Conservation (phyloP, 2,888 invertebrate genomes). For the Morpho deidamia region DNA sequence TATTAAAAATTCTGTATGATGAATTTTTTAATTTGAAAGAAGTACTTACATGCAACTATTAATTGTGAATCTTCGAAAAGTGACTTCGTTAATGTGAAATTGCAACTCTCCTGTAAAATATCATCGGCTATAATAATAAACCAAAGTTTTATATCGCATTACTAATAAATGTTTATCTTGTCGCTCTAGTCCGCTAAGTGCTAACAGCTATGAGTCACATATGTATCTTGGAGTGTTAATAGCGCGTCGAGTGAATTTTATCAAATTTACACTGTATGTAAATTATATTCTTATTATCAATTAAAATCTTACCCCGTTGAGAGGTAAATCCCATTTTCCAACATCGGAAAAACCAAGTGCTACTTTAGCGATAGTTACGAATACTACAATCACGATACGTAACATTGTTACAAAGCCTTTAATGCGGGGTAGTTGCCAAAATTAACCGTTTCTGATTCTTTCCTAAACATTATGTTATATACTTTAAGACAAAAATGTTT, state of each 20-base stretch:
- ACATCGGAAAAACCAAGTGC: conserved; percentile 77
- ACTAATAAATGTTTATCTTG: too few relatives aligned
- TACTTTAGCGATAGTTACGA: conserved; percentile 45
- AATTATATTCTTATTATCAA: background rate
- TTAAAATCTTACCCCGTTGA: conserved; percentile 67
- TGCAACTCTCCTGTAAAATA: conserved; percentile 51
- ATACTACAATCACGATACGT: conserved; percentile 44
- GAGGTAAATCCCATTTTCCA: conserved; percentile 82
- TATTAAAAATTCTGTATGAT: too few relatives aligned
- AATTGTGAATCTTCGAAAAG: conserved; percentile 85
- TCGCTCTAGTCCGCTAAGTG: too few relatives aligned
- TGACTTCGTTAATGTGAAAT: conserved; percentile 78
- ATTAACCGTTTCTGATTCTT: conserved; percentile 13
- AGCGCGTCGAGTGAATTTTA: too few relatives aligned
- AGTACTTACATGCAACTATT: conserved; percentile 81
- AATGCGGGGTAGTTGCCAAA: conserved; percentile 14
- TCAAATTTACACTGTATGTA: too few relatives aligned
- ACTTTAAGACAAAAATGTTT: conserved; percentile 17
- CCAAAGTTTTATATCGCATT: background rate
- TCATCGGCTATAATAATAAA: background rate
- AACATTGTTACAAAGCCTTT: conserved; percentile 42
- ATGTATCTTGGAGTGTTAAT: too few relatives aligned
- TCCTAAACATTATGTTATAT: conserved; percentile 27
- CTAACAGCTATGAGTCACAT: too few relatives aligned
- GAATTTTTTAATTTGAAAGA: background rate